Base-by-base conservation (phyloP, 2,797 vertebrate species). In the Esox lucius region DNA sequence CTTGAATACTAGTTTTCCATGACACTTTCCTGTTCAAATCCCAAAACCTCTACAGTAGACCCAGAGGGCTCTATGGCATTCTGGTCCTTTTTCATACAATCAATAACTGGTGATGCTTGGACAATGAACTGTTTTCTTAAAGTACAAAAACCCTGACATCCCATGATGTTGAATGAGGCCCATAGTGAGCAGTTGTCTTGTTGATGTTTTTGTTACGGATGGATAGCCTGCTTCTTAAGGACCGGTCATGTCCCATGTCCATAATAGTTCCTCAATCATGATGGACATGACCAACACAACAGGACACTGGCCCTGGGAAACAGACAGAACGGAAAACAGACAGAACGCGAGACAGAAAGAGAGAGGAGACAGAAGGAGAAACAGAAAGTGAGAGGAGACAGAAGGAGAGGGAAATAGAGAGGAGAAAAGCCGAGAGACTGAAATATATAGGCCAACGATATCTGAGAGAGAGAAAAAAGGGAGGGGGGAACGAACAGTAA, bases 401-500 rank as follows among this genome's bases (percentile, higher is more conserved):
- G 22, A 51, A 24, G 22, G 35, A 5, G 31, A 6, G 5, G 66
- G 65, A 39, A 17, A 28, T 61, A 64, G 19, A 24, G 59, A 24
- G 35, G 15, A 22, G 46, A 9, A 1, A 35, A 24, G 56, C 3
- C 22, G n/a, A 26, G 61, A 26, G 6, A 28, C n/a, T 3, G 8
- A 26, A 28, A 64, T 13, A 12, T 22, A 64, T 13, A 26, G 22
- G 22, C 1, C 22, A 19, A 31, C 1, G 48, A 26, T 68, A n/a
- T 13, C 8, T 13, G 1, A 24, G 61, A 24, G 15, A 24, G 61
- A 64, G 22, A 64, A 16, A 64, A 16, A 35, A 5, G 53, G 77
- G 51, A 62, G 59, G 75, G 75, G 81, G 76, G 79, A 71, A 80
- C 8, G 80, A 42, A 73, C 31, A 5, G 31, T 17, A 19, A 24